Base-by-base conservation (phyloP, 2,888 invertebrate species). In the Exocentrus adspersus region DNA sequence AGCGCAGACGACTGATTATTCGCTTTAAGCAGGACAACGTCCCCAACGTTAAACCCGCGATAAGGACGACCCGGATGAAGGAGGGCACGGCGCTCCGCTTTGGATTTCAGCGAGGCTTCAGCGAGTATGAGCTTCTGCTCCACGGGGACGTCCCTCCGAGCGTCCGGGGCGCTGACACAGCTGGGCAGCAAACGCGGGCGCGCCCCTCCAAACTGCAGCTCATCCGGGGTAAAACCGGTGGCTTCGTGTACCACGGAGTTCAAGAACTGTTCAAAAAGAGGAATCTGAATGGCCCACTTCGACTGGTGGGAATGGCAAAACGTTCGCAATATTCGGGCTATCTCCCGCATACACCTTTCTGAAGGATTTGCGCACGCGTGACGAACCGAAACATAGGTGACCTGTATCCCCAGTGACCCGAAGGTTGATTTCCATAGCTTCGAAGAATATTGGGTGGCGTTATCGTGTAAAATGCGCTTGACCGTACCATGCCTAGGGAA, bases 331-430 rank as follows among this genome's bases (percentile, higher is more conserved):
- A 68, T 16, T 12, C 69, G 19, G 17, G 63, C 67, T 20, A 68
- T 28, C 32, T 72, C 73, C 28, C 71, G 28, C 73, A 74, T 75
- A 0, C 68, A 64, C 16, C 74, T 16, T 51, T 73, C 71, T 0
- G 66, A 57, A 0, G 69, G 72, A 62, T 73, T 73, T 0, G 62
- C 65, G 50, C 70, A 68, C 2, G 73, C 72, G 58, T 72, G 70
- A 2, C 68, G 30, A 0, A 69, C 57, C 0, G 69, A 65, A 19
- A 37, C 41, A 46, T 45, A 61, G 5, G 4, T n/a, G 1, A 54
- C 46, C 16, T 56, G n/a, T 4, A 70, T 48, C 5, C 42, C 52
- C 1, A 6, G n/a, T 2, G 45, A 12, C 16, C n/a, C 17, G 53
- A 66, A 9, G 0, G 32, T 46, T 6, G 20, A 7, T 6, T 10